Conservation (phyloP, 1,140 invertebrate genomes). For the Bradynema listronoti region DNA sequence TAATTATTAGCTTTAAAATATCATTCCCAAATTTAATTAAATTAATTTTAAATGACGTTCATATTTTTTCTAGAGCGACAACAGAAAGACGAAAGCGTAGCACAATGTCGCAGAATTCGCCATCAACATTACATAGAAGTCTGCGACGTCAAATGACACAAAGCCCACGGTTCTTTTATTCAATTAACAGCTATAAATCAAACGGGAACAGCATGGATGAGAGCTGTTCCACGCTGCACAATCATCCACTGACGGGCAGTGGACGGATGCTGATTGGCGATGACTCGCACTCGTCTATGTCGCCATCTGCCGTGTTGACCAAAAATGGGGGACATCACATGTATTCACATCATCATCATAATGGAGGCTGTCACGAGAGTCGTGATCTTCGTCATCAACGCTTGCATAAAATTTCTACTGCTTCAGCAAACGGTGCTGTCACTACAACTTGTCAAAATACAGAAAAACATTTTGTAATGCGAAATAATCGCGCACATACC, state of each 20-base stretch:
- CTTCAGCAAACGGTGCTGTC: no score
- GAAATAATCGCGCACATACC: constrained; percentile 4
- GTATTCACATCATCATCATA: neutral
- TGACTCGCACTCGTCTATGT: neutral
- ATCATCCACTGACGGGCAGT: neutral
- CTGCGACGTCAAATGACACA: constrained; percentile 38
- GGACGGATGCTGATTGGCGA: neutral
- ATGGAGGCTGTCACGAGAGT: neutral
- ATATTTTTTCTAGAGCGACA: constrained; percentile 16
- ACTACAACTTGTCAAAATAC: neutral
- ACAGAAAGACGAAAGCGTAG: constrained; percentile 36
- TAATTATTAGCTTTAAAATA: constrained; percentile 1
- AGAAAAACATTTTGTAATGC: constrained; percentile 4
- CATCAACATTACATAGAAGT: constrained; percentile 35
- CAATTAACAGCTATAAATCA: constrained; percentile 43
- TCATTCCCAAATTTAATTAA: neutral
- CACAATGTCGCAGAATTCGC: constrained; percentile 43
- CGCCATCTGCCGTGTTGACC: neutral
- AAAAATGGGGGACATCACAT: neutral
- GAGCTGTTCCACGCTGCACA: neutral
- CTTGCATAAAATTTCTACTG: no score
- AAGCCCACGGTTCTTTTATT: constrained; percentile 48
- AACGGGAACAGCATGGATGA: constrained; percentile 4
- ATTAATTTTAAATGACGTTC: neutral
- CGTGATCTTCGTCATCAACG: no score